phyloP scores from a whole-genome alignment of 2,797 vertebrate genomes.

The Myotis pilosus region DNA sequence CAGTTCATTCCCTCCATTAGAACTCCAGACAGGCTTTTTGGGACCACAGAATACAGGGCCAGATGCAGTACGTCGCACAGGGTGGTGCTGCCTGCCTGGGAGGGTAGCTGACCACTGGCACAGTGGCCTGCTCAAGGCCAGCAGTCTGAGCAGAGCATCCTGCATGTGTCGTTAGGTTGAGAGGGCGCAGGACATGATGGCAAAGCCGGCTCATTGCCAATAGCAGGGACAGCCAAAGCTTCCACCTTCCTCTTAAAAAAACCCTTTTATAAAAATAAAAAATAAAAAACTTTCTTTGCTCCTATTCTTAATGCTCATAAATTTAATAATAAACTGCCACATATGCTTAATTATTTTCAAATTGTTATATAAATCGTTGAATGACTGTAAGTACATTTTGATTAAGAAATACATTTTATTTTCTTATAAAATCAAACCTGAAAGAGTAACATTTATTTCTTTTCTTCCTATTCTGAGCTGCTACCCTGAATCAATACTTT shows the following conservation, averaged over 20 bases:
- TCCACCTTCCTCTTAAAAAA: neutral
- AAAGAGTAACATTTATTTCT: neutral
- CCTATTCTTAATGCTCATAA: no score
- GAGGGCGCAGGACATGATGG: accelerated
- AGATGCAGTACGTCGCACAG: neutral
- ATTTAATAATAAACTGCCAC: neutral
- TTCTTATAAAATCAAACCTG: neutral
- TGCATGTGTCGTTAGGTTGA: no score
- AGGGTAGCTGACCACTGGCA: neutral
- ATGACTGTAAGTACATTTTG: neutral
- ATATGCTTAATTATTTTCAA: neutral
- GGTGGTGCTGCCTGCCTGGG: neutral
- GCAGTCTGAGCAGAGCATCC: no score
- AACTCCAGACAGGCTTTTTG: neutral
- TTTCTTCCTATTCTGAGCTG: neutral
- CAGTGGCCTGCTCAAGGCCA: neutral
- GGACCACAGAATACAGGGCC: neutral
- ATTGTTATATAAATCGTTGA: neutral
- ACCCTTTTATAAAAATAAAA: neutral
- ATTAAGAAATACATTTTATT: neutral
- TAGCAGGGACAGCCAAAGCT: neutral
- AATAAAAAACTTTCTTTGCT: no score
- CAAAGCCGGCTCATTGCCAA: neutral
- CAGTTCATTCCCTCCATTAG: neutral
- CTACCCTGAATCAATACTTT: neutral